These are phyloP conservation scores for Linurgus olivaceus DNA, from an alignment of 2,797 vertebrate species.

Conservation along the genomic window DNA sequence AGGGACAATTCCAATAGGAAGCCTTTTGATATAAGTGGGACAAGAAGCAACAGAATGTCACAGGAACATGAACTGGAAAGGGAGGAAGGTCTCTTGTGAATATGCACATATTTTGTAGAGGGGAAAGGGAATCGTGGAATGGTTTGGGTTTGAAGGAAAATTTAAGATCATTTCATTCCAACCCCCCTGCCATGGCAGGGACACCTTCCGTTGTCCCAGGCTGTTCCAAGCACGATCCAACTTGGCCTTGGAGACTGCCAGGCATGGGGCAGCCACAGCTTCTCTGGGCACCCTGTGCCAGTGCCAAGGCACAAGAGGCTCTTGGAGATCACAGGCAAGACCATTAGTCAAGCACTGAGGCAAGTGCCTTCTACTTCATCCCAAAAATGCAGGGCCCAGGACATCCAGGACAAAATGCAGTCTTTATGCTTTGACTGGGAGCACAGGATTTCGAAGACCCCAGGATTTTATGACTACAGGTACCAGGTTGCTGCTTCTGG, in stretches of 20 bases:
- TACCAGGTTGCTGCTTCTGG: background rate
- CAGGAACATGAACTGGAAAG: background rate
- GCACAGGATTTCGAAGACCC: background rate
- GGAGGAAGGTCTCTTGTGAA: background rate
- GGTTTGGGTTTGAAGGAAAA: background rate
- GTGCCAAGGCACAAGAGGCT: background rate
- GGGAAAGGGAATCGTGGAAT: background rate
- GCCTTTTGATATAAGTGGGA: background rate
- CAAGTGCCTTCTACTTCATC: background rate
- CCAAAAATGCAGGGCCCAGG: background rate
- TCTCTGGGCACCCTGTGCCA: background rate
- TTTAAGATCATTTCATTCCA: background rate
- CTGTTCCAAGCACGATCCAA: accelerated
- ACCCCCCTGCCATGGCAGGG: background rate
- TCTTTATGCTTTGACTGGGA: background rate
- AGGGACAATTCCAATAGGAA: background rate
- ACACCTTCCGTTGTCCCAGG: background rate
- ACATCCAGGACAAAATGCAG: background rate
- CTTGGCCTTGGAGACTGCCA: background rate
- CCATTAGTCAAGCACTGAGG: background rate
- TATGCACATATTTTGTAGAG: accelerated
- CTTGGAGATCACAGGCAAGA: background rate
- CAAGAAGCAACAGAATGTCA: background rate
- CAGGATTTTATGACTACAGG: background rate
- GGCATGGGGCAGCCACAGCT: background rate